These are phyloP conservation scores for Acrocyrtus sp. DNA, from an alignment of 2,888 invertebrate species.

Conservation along the genomic window DNA sequence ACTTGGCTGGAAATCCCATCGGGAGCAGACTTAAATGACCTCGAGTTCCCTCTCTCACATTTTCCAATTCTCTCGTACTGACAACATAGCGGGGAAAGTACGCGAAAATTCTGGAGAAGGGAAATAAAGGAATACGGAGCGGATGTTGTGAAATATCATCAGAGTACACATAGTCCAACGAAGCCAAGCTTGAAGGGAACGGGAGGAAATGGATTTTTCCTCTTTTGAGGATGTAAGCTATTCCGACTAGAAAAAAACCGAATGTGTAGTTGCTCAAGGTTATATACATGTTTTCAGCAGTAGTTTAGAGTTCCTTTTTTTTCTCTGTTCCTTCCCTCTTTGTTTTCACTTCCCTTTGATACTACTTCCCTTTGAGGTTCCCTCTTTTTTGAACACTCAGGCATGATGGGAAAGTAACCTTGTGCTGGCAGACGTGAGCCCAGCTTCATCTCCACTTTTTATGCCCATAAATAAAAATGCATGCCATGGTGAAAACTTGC, in stretches of 20 bases:
- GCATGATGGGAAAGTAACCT: too few relatives aligned
- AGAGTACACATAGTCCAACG: too few relatives aligned
- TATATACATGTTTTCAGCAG: constrained; percentile 20
- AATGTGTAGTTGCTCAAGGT: constrained; percentile 35
- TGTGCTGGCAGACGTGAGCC: too few relatives aligned
- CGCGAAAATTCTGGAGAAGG: constrained; percentile 9
- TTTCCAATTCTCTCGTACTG: constrained; percentile 25
- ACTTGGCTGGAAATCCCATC: constrained; percentile 43
- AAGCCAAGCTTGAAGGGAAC: too few relatives aligned
- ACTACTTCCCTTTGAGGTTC: constrained; percentile 24
- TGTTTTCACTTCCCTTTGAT: constrained; percentile 20
- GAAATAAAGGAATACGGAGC: not conserved
- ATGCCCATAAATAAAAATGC: too few relatives aligned
- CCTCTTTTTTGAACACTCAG: too few relatives aligned
- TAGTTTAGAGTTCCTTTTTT: too few relatives aligned
- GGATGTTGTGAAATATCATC: not conserved
- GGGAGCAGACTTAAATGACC: constrained; percentile 38
- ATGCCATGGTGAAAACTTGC: too few relatives aligned
- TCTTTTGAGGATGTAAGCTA: constrained; percentile 4
- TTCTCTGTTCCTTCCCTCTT: constrained; percentile 1
- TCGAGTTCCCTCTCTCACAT: constrained; percentile 21
- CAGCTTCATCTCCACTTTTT: too few relatives aligned
- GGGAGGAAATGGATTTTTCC: not conserved
- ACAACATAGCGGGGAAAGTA: not conserved
- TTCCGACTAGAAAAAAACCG: too few relatives aligned